Conservation (phyloP, 2,113 vertebrate genomes). For the Tringa solitaria region DNA sequence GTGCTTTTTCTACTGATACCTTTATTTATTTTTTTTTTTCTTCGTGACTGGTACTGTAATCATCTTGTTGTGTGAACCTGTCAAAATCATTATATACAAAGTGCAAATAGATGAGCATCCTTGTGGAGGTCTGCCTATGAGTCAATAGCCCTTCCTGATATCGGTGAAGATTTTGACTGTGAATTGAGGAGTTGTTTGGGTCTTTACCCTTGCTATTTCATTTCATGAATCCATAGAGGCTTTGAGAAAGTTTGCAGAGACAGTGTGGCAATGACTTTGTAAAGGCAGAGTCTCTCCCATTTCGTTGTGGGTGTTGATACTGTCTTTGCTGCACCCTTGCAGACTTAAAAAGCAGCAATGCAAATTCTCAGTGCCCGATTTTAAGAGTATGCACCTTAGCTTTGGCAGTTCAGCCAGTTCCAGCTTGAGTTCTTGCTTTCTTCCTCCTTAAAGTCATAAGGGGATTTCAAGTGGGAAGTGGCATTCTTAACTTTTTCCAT, state of each 20-base stretch:
- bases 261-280: background rate
- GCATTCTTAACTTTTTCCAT: background rate
- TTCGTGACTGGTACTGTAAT: background rate
- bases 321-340: too few species aligned
- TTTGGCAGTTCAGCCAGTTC: background rate
- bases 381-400: background rate
- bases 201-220: background rate
- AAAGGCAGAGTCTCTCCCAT: background rate
- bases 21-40: background rate
- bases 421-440: background rate
- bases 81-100: background rate
- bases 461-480: conserved; percentile 12
- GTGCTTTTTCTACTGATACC: background rate
- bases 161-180: background rate
- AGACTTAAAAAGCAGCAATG: background rate
- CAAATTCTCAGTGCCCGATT: background rate
- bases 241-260: background rate
- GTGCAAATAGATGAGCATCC: background rate
- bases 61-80: background rate
- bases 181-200: background rate
- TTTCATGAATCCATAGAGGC: background rate
- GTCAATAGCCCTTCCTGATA: rapidly evolving
- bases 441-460: background rate
- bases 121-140: background rate
- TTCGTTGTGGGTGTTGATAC: rapidly evolving